phyloP scores from a whole-genome alignment of 2,888 invertebrate species.

The Philonicus albiceps region DNA sequence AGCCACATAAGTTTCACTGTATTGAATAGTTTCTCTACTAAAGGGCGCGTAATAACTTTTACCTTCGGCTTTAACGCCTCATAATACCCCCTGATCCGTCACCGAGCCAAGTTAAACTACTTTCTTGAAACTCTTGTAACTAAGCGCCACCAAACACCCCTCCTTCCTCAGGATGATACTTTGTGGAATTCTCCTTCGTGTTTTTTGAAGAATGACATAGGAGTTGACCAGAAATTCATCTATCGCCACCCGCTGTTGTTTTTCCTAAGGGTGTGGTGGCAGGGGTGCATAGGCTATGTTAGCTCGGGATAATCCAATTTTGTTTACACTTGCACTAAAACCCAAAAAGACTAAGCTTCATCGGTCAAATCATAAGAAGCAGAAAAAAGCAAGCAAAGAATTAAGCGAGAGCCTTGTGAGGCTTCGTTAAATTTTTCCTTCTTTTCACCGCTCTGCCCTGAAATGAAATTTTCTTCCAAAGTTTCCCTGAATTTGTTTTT shows the following conservation, averaged over 20 bases:
- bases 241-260: not conserved
- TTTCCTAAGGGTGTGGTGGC: not conserved
- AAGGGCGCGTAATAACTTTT: not conserved
- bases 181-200: not conserved
- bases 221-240: constrained; percentile 25
- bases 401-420: not conserved
- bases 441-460: not conserved
- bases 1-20: not conserved
- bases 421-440: not conserved
- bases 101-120: not conserved
- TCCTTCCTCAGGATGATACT: not conserved
- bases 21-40: not conserved
- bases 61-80: not conserved
- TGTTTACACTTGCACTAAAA: constrained; percentile 22
- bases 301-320: constrained; percentile 10
- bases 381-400: not conserved
- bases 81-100: not conserved
- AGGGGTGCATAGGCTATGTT: not conserved
- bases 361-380: constrained; percentile 14
- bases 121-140: not conserved
- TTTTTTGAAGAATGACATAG: not conserved
- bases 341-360: constrained; percentile 32
- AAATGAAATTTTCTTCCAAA: not conserved
- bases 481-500: not conserved
- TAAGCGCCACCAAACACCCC: not conserved